phyloP scores from a whole-genome alignment of 2,888 invertebrate species.

The Lithophane ornitopus region DNA sequence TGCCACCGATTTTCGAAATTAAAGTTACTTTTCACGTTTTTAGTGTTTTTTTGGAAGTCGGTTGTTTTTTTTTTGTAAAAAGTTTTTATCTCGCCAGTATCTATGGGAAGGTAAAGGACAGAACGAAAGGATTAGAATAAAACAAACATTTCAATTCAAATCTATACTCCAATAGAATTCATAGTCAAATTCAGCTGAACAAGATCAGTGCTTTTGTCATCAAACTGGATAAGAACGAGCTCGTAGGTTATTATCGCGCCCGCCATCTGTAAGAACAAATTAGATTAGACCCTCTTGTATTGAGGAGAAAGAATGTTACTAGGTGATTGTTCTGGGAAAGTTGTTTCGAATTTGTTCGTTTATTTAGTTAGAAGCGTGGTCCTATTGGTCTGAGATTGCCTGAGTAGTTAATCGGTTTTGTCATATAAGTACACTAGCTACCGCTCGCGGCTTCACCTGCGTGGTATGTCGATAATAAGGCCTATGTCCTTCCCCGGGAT shows the following conservation, averaged over 20 bases:
- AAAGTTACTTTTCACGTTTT: too few species aligned
- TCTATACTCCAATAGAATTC: constrained; percentile 40
- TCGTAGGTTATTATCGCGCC: constrained; percentile 92
- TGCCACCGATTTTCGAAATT: too few species aligned
- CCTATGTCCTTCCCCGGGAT: too few species aligned
- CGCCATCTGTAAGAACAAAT: constrained; percentile 87
- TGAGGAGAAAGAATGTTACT: neutral
- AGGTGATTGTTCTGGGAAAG: neutral
- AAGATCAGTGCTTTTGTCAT: constrained; percentile 55
- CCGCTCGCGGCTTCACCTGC: too few species aligned
- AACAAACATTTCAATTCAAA: constrained; percentile 25
- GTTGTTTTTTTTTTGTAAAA: too few species aligned
- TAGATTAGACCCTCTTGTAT: constrained; percentile 9
- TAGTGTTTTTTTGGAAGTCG: too few species aligned
- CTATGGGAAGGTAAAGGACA: neutral
- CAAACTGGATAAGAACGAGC: constrained; percentile 89
- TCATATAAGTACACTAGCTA: neutral
- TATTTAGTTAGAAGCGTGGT: neutral
- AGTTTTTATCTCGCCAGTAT: too few species aligned
- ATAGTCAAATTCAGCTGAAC: constrained; percentile 43
- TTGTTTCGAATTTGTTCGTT: constrained; percentile 18
- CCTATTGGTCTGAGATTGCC: too few species aligned
- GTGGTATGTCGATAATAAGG: too few species aligned
- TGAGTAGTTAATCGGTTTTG: neutral
- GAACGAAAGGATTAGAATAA: constrained; percentile 4